phyloP scores from a whole-genome alignment of 2,797 vertebrate genomes.

The Cryptoprocta ferox region DNA sequence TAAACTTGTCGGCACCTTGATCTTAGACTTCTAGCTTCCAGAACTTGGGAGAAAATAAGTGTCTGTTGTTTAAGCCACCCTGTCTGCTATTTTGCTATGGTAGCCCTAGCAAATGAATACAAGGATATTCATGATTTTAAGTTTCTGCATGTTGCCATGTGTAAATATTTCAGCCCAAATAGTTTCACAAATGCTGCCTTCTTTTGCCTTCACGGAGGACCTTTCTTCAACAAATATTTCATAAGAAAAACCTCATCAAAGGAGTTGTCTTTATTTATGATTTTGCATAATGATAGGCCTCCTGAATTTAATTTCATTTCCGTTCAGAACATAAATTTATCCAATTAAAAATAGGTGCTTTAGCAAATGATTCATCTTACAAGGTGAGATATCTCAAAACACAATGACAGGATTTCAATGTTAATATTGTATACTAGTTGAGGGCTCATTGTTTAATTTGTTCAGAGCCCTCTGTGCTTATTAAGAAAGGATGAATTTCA shows the following conservation, averaged over 20 bases:
- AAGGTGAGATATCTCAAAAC: conserved; percentile 62
- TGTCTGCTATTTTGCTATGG: background rate
- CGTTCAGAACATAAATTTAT: conserved; percentile 65
- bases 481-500: conserved; percentile 44
- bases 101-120: background rate
- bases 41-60: background rate
- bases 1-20: background rate
- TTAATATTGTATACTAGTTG: conserved; percentile 56
- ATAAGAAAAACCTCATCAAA: conserved; percentile 62
- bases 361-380: conserved; percentile 49
- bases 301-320: conserved; percentile 58
- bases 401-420: conserved; percentile 41
- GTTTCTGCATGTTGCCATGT: background rate
- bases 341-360: conserved; percentile 73
- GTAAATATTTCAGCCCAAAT: conserved; percentile 31
- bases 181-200: conserved; percentile 20
- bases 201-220: conserved; percentile 20
- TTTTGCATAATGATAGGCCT: conserved; percentile 65
- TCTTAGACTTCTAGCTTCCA: background rate
- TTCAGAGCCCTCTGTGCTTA: conserved; percentile 30
- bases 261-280: conserved; percentile 66
- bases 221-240: conserved; percentile 60
- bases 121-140: conserved; percentile 12
- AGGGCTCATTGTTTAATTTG: conserved; percentile 49
- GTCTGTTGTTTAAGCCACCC: background rate